A percentile compares a stretch with the other conserved stretches of the same genome.
phyloP scores from a whole-genome alignment of 1,140 invertebrate genomes.

The Aphaenogaster ashmeadi region DNA sequence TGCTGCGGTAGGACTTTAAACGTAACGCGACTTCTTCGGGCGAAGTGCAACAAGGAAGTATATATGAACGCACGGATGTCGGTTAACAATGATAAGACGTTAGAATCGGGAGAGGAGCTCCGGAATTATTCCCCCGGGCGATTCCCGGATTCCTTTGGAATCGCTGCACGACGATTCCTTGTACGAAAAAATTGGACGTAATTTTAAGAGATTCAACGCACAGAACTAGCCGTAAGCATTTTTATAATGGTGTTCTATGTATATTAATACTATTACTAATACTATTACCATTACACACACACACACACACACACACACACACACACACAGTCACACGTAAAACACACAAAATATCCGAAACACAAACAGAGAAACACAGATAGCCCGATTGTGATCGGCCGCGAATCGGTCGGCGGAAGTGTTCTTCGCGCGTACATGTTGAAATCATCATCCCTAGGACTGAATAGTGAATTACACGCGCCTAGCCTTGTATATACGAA shows the following conservation, averaged over 20 bases:
- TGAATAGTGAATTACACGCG: constrained; percentile 44
- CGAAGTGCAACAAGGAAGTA: constrained; percentile 60
- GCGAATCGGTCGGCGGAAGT: constrained; percentile 41
- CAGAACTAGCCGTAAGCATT: constrained; percentile 81
- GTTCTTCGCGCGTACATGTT: constrained; percentile 47
- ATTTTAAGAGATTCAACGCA: constrained; percentile 82
- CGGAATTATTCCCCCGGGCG: neutral
- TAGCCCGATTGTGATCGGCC: constrained; percentile 51
- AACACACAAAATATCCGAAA: neutral
- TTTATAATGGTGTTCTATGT: constrained; percentile 83
- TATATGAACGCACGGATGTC: neutral
- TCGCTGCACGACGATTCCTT: constrained; percentile 39
- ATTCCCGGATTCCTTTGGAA: neutral
- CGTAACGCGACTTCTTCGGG: constrained; percentile 28
- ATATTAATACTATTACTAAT: constrained; percentile 55
- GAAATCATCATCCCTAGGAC: constrained; percentile 47
- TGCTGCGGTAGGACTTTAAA: constrained; percentile 52
- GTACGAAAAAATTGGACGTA: constrained; percentile 70
- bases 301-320: neutral
- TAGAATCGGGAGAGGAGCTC: neutral
- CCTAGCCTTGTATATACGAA: constrained; percentile 56
- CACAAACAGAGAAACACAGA: constrained; percentile 11
- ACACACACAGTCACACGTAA: neutral
- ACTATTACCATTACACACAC: constrained; percentile 18
- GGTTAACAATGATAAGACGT: neutral